A percentile compares a stretch with the other conserved stretches of the same genome.
Evolutionary conservation across 2,113 vertebrate genomes (phyloP).

Genomic region (Galeopterus variegatus): DNA sequence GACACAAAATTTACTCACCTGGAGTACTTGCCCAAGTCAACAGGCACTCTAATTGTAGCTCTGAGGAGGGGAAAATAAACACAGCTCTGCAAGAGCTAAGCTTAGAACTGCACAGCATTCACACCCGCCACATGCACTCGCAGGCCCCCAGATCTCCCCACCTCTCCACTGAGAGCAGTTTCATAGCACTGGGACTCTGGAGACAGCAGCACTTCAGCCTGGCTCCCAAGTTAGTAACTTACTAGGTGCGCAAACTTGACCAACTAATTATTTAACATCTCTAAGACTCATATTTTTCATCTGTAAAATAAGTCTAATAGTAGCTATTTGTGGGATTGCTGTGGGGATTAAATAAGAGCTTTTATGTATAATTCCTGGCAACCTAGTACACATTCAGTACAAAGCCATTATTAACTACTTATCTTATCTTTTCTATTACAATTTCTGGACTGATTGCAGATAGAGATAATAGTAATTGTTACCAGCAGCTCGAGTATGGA

Average conservation of each 20-base stretch:
- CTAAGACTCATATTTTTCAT: not conserved
- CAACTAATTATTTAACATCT: not conserved
- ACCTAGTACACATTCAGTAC: not conserved
- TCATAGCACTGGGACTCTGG: not conserved
- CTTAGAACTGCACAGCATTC: not conserved
- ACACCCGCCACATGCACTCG: not conserved
- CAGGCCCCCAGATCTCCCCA: rapidly evolving
- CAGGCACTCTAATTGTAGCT: not conserved
- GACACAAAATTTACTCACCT: not conserved
- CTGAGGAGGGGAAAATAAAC: not conserved
- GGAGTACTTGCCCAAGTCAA: not conserved
- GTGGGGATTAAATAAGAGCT: not conserved
- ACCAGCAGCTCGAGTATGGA: not conserved
- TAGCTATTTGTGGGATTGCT: not conserved
- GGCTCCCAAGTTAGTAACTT: not conserved
- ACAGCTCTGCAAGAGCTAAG: not conserved
- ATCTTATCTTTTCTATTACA: not conserved
- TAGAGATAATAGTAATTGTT: not conserved
- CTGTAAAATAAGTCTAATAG: not conserved
- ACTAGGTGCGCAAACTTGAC: not conserved
- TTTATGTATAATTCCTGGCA: not conserved
- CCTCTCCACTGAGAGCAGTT: not conserved
- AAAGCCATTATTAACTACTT: not conserved
- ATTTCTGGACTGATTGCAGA: not conserved
- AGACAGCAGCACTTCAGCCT: not conserved